Evolutionary conservation across 64 coral and sea anemone species (phyloP).

Genomic region (Actinia equina): DNA sequence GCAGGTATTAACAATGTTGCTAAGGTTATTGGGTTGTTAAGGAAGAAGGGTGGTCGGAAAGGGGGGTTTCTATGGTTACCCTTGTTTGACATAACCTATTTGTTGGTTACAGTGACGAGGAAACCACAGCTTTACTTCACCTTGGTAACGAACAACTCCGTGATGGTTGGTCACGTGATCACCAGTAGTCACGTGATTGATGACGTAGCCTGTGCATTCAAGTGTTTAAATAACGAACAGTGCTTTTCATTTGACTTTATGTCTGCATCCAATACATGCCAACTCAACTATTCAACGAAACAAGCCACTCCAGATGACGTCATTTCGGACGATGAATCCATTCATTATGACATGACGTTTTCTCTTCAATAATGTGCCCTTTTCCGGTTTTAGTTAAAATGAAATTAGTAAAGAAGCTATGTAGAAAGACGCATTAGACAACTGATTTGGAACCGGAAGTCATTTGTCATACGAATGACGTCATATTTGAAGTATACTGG

Average conservation of each 20-base stretch:
- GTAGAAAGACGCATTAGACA: too few relatives aligned
- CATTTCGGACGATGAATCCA: neutral
- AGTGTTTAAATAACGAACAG: neutral
- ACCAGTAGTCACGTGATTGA: slow-evolving; percentile 1
- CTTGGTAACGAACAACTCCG: neutral
- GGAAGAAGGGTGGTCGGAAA: too few relatives aligned
- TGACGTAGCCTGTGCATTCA: slow-evolving; percentile 21
- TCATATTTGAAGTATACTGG: too few relatives aligned
- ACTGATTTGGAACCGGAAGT: too few relatives aligned
- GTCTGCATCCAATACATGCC: neutral
- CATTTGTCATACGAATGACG: too few relatives aligned
- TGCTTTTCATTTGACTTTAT: slow-evolving; percentile 21
- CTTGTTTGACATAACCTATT: neutral
- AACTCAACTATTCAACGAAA: slow-evolving; percentile 21
- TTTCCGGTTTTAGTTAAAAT: too few relatives aligned
- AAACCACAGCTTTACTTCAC: slow-evolving; percentile 20
- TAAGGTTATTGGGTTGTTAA: neutral
- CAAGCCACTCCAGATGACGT: neutral
- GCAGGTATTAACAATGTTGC: neutral
- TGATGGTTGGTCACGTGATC: slow-evolving; percentile 16
- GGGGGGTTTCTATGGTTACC: neutral
- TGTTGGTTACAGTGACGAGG: neutral
- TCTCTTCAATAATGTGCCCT: neutral
- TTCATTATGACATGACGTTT: slow-evolving; percentile 30
- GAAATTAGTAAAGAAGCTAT: too few relatives aligned